These are phyloP conservation scores for Tragelaphus strepsiceros DNA, from an alignment of 2,113 vertebrate genomes.

Conservation along the genomic window DNA sequence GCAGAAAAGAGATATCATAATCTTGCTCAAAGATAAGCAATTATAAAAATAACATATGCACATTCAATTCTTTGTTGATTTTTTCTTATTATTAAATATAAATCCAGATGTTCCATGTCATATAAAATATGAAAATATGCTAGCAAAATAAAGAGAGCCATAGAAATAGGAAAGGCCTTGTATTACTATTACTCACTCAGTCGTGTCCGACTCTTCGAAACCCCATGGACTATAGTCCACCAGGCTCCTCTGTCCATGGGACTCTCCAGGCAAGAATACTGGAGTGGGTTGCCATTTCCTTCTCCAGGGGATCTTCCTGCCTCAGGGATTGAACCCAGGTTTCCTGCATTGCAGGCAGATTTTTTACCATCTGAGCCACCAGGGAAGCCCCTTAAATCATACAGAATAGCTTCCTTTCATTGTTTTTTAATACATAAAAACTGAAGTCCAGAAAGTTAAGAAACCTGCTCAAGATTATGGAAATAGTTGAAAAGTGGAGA, in stretches of 20 bases:
- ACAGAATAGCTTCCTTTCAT: neutral
- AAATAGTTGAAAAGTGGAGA: neutral
- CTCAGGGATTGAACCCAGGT: too few relatives aligned
- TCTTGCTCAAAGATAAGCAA: neutral
- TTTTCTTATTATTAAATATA: neutral
- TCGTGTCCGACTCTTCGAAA: too few relatives aligned
- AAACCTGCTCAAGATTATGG: neutral
- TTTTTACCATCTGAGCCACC: too few relatives aligned
- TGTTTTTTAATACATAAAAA: neutral
- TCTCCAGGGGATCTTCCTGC: too few relatives aligned
- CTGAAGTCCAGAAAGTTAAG: neutral
- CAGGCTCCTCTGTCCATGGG: too few relatives aligned
- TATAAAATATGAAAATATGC: neutral
- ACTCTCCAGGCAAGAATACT: too few relatives aligned
- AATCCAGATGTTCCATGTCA: neutral
- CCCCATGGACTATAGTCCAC: too few relatives aligned
- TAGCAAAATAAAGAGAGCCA: neutral
- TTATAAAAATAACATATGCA: neutral
- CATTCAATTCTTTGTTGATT: neutral
- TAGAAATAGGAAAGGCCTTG: neutral
- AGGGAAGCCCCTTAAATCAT: neutral
- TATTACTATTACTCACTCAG: too few relatives aligned
- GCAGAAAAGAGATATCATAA: neutral
- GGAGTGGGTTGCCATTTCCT: too few relatives aligned
- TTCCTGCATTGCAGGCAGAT: too few relatives aligned